phyloP scores from a whole-genome alignment of 2,888 invertebrate species.

The Xylocampa areola region DNA sequence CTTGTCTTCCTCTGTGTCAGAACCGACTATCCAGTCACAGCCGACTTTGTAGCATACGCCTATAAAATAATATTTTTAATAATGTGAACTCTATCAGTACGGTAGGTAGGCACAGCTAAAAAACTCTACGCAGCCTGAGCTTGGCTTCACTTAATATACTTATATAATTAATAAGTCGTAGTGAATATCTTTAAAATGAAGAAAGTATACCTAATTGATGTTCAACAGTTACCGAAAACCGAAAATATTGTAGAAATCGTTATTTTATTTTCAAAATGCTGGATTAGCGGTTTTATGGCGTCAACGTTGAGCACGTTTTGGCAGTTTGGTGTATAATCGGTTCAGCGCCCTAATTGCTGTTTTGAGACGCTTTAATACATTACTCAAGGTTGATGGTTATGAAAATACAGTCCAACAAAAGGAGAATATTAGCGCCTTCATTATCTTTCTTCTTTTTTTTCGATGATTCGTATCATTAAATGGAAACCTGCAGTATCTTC shows the following conservation, averaged over 20 bases:
- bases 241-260: constrained; percentile 4
- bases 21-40: constrained; percentile 97
- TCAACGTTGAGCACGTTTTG: constrained; percentile 37
- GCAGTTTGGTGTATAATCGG: constrained; percentile 33
- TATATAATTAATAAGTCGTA: too few relatives aligned
- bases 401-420: too few relatives aligned
- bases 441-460: too few relatives aligned
- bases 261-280: constrained; percentile 34
- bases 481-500: too few relatives aligned
- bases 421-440: too few relatives aligned
- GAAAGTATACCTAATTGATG: too few relatives aligned
- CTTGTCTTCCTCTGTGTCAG: constrained; percentile 93
- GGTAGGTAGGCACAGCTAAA: too few relatives aligned
- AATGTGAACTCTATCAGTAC: too few relatives aligned
- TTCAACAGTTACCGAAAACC: neutral
- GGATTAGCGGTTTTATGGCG: constrained; percentile 32
- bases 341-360: constrained; percentile 51
- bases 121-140: too few relatives aligned
- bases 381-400: constrained; percentile 19
- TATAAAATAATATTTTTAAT: constrained; percentile 45
- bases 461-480: too few relatives aligned
- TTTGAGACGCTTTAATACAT: constrained; percentile 38
- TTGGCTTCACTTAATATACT: too few relatives aligned
- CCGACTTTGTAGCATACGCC: constrained; percentile 94
- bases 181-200: too few relatives aligned